Percentiles rank a stretch among this genome's conserved stretches.
Evolutionary conservation across 2,888 invertebrate genomes (phyloP).

Genomic region (Orchesella flavescens): DNA sequence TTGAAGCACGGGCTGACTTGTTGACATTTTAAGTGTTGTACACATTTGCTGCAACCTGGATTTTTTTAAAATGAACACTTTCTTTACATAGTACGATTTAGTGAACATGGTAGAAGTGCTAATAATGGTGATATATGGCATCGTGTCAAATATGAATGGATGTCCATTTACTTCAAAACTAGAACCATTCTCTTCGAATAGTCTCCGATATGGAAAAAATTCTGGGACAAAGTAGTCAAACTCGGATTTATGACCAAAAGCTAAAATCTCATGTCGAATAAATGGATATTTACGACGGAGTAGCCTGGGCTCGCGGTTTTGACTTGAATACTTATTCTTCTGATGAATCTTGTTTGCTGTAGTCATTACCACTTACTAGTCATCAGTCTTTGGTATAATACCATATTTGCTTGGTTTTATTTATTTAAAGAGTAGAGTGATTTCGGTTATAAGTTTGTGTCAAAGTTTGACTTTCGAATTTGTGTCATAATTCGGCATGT

Average conservation of each 20-base stretch:
- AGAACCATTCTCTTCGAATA: background rate
- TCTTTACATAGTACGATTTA: too few species aligned
- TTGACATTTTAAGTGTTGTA: background rate
- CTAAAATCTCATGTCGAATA: background rate
- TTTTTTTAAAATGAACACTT: background rate
- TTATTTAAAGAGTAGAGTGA: too few species aligned
- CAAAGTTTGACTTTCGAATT: background rate
- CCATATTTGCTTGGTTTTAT: too few species aligned
- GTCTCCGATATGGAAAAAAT: too few species aligned
- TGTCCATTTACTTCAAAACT: background rate
- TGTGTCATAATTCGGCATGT: background rate
- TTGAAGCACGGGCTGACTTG: background rate
- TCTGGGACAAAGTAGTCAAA: background rate
- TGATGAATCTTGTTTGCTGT: background rate
- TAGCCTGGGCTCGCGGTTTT: background rate
- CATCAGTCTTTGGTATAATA: too few species aligned
- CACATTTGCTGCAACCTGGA: background rate
- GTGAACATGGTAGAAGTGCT: too few species aligned
- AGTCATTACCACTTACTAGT: background rate
- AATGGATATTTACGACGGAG: background rate
- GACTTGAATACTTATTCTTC: background rate
- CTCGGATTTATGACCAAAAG: slow-evolving; percentile 1
- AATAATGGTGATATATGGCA: background rate
- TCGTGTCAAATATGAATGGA: background rate
- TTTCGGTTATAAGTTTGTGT: background rate